These are phyloP conservation scores for Chrysogorgia sp. DNA, from an alignment of 92 coral and sea anemone genomes.

Conservation along the genomic window DNA sequence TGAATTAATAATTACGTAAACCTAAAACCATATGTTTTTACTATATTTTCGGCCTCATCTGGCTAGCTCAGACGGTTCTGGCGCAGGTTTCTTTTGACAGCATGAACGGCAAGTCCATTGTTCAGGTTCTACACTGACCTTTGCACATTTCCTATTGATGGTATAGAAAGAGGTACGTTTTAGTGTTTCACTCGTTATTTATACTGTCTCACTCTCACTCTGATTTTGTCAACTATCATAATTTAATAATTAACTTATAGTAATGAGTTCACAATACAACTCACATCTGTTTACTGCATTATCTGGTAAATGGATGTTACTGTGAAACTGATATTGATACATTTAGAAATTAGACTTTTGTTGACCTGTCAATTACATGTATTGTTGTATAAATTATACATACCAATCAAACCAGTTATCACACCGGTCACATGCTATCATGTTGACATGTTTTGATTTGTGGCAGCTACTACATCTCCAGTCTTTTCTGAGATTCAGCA, in stretches of 20 bases:
- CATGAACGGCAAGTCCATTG: constrained; percentile 19
- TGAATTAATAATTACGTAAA: too few species aligned
- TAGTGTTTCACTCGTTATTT: constrained; percentile 4
- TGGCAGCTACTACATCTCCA: constrained; percentile 12
- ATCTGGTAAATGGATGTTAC: too few species aligned
- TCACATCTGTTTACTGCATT: too few species aligned
- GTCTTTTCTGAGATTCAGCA: not conserved
- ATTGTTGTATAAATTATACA: not conserved
- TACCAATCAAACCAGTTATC: constrained; percentile 26
- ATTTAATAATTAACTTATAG: too few species aligned
- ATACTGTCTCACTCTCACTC: too few species aligned
- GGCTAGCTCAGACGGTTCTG: too few species aligned
- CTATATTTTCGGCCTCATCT: too few species aligned
- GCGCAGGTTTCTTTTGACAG: not conserved
- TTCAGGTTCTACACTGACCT: constrained; percentile 1
- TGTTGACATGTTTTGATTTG: constrained; percentile 21
- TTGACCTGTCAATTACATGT: not conserved
- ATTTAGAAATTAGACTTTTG: not conserved
- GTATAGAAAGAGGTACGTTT: not conserved
- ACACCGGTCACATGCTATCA: constrained; percentile 26
- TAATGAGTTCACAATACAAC: too few species aligned
- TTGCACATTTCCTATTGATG: constrained; percentile 12
- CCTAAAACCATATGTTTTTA: too few species aligned
- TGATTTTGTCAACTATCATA: too few species aligned
- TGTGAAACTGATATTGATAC: not conserved